These are phyloP conservation scores for Philonicus albiceps DNA, from an alignment of 2,888 invertebrate species.

Conservation along the genomic window DNA sequence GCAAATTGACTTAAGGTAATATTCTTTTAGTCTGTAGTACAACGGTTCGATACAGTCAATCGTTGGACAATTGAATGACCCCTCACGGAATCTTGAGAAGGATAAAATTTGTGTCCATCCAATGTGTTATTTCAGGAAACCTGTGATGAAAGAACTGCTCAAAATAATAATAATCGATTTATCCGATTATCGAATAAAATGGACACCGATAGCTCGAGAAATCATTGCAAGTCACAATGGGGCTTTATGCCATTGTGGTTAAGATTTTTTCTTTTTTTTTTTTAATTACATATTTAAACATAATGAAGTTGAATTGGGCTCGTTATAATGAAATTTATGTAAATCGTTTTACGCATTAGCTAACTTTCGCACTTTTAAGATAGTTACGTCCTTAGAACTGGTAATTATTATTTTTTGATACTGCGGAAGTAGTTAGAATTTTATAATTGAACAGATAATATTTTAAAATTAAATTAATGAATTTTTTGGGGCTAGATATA, in stretches of 20 bases:
- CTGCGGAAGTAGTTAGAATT: background rate
- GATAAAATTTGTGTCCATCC: slow-evolving; percentile 13
- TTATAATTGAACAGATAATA: background rate
- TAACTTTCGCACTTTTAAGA: background rate
- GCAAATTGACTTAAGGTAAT: background rate
- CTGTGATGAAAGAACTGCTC: slow-evolving; percentile 29
- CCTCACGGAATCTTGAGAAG: slow-evolving; percentile 7
- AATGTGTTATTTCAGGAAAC: slow-evolving; percentile 1
- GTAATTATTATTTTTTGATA: background rate
- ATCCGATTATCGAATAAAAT: slow-evolving; percentile 8
- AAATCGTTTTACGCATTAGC: background rate
- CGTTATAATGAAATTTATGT: slow-evolving; percentile 22
- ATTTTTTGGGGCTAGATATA: too few species aligned
- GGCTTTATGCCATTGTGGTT: background rate
- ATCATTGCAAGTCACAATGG: slow-evolving; percentile 30
- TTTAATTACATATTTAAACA: background rate
- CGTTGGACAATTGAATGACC: slow-evolving; percentile 24
- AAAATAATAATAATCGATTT: slow-evolving; percentile 28
- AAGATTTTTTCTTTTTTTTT: background rate
- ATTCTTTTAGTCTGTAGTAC: background rate
- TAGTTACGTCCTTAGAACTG: background rate
- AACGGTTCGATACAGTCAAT: slow-evolving; percentile 32
- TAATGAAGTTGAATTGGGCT: slow-evolving; percentile 17
- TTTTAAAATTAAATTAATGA: too few species aligned
- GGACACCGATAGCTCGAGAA: slow-evolving; percentile 1